A percentile compares a stretch with the other conserved stretches of the same genome.
Conservation (phyloP, 2,888 invertebrate species). For the Epicampocera succincta region DNA sequence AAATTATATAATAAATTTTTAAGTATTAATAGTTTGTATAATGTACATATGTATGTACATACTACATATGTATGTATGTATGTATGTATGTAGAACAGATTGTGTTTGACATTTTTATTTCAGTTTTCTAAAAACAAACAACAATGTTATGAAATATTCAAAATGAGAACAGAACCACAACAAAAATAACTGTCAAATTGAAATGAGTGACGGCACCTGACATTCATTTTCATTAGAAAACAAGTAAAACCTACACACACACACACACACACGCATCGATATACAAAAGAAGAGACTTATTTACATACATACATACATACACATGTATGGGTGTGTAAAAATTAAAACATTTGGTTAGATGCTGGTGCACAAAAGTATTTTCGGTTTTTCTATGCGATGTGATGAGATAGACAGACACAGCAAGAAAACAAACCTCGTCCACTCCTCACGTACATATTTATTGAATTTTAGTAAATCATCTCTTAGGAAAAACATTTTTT, state of each 20-base stretch:
- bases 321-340: no score
- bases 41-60: background rate
- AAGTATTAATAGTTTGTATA: conserved; percentile 32
- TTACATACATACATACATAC: background rate
- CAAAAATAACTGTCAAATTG: conserved; percentile 57
- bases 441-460: conserved; percentile 1
- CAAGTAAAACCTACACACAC: background rate
- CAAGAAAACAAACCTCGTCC: background rate
- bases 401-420: no score
- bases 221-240: conserved; percentile 49
- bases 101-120: conserved; percentile 38
- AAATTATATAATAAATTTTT: conserved; percentile 63
- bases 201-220: conserved; percentile 67
- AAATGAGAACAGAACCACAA: conserved; percentile 42
- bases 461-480: conserved; percentile 2
- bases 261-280: no score
- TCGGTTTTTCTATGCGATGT: no score
- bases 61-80: no score
- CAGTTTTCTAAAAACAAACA: conserved; percentile 27
- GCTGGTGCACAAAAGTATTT: no score
- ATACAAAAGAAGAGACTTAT: no score
- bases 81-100: background rate
- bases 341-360: no score
- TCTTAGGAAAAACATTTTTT: conserved; percentile 37
- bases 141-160: conserved; percentile 62